phyloP scores from a whole-genome alignment of 2,797 vertebrate species.

The Diglossa cyanea region DNA sequence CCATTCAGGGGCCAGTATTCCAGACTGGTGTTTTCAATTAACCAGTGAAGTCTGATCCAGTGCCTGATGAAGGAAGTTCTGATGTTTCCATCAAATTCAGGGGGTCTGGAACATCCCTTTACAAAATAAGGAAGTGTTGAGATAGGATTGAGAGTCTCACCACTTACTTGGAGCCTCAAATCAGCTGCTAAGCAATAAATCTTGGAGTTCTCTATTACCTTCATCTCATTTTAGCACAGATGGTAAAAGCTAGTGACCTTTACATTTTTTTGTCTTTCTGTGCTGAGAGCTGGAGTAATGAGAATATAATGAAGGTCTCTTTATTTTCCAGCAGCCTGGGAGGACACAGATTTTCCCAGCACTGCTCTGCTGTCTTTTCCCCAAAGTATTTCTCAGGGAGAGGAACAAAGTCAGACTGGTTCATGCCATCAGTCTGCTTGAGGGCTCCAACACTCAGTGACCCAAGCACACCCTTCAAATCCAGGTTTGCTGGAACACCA shows the following conservation, averaged over 20 bases:
- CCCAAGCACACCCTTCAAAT: constrained; percentile 62
- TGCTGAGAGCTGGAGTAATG: constrained; percentile 31
- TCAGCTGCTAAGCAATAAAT: constrained; percentile 55
- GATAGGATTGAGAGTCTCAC: background rate
- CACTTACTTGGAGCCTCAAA: constrained; percentile 29
- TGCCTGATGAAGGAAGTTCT: background rate
- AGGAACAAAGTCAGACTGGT: constrained; percentile 62
- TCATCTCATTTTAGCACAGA: constrained; percentile 45
- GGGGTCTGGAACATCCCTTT: background rate
- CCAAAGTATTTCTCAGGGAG: constrained; percentile 71
- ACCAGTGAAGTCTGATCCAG: background rate
- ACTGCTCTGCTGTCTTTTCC: constrained; percentile 31
- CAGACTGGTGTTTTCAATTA: background rate
- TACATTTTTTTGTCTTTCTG: constrained; percentile 39
- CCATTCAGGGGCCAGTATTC: background rate
- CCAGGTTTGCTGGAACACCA: background rate
- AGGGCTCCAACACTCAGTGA: constrained; percentile 56
- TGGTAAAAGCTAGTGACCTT: constrained; percentile 47
- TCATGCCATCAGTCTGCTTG: constrained; percentile 52
- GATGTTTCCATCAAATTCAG: background rate
- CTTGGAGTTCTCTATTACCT: constrained; percentile 39
- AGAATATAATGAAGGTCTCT: constrained; percentile 46
- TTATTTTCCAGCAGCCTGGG: constrained; percentile 70
- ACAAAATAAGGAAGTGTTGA: constrained; percentile 4
- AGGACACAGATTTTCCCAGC: constrained; percentile 12